phyloP scores from a whole-genome alignment of 2,113 vertebrate species.

The Boulengerochromis microlepis region DNA sequence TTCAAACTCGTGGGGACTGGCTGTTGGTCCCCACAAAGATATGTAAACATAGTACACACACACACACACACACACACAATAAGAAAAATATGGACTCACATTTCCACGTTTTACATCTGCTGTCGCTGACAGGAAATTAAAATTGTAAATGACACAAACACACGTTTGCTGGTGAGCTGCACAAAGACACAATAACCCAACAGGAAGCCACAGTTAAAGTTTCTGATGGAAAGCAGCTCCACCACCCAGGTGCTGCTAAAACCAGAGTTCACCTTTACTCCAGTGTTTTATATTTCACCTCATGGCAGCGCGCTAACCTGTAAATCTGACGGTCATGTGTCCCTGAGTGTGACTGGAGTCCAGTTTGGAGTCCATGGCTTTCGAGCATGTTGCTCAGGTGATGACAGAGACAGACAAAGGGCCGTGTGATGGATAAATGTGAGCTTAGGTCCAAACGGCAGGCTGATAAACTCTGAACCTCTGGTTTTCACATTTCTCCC shows the following conservation, averaged over 20 bases:
- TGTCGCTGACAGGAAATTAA: background rate
- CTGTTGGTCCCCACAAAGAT: background rate
- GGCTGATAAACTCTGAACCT: background rate
- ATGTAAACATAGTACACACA: background rate
- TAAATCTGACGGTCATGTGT: accelerated
- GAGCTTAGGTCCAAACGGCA: background rate
- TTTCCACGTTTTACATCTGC: background rate
- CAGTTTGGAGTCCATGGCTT: background rate
- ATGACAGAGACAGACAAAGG: background rate
- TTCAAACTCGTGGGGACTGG: background rate
- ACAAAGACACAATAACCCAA: background rate
- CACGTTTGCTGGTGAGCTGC: background rate
- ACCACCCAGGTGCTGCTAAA: background rate
- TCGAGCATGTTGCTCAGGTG: background rate
- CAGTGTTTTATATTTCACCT: background rate
- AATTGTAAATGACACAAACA: background rate
- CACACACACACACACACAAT: background rate
- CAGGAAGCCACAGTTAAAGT: background rate
- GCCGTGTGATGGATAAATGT: background rate
- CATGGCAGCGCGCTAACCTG: background rate
- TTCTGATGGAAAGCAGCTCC: background rate
- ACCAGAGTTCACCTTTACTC: background rate
- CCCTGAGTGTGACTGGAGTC: background rate
- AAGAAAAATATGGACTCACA: background rate
- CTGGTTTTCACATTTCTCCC: background rate